Evolutionary conservation across 2,113 vertebrate genomes (phyloP).

Genomic region (Anseranas semipalmata): DNA sequence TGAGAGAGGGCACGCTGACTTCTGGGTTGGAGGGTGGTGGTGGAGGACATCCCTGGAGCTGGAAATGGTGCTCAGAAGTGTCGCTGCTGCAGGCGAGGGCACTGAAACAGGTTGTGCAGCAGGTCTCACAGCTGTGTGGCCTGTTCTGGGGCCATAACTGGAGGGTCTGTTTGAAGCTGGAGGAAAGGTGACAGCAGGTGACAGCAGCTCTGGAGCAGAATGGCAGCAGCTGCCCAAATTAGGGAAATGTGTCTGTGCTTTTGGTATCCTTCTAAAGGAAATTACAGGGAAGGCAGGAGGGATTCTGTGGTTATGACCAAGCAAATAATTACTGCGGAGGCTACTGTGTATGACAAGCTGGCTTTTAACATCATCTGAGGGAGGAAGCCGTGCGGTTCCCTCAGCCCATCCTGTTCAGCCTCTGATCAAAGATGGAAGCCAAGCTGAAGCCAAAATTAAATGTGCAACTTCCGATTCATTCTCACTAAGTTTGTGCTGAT

Average conservation of each 20-base stretch:
- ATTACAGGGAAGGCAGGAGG: neutral
- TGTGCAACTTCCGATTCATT: slow-evolving; percentile 11
- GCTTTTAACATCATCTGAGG: neutral
- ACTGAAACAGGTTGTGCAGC: neutral
- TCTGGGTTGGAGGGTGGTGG: neutral
- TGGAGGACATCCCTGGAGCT: neutral
- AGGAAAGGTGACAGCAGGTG: neutral
- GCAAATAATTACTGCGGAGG: neutral
- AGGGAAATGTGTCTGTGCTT: neutral
- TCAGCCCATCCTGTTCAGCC: neutral
- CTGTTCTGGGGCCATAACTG: fast-evolving
- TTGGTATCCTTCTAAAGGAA: neutral
- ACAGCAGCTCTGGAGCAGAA: neutral
- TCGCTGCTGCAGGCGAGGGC: neutral
- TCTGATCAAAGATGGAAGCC: slow-evolving; percentile 48
- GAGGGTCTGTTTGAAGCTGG: neutral
- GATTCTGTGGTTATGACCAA: neutral
- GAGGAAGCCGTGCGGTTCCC: neutral
- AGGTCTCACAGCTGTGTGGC: fast-evolving
- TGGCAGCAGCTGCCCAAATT: neutral
- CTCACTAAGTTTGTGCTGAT: slow-evolving; percentile 27
- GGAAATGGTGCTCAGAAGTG: neutral
- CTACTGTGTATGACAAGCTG: neutral
- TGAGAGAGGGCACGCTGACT: neutral
- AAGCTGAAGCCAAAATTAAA: slow-evolving; percentile 15